Conservation (phyloP, 2,113 vertebrate genomes). For the Heliornis fulica region DNA sequence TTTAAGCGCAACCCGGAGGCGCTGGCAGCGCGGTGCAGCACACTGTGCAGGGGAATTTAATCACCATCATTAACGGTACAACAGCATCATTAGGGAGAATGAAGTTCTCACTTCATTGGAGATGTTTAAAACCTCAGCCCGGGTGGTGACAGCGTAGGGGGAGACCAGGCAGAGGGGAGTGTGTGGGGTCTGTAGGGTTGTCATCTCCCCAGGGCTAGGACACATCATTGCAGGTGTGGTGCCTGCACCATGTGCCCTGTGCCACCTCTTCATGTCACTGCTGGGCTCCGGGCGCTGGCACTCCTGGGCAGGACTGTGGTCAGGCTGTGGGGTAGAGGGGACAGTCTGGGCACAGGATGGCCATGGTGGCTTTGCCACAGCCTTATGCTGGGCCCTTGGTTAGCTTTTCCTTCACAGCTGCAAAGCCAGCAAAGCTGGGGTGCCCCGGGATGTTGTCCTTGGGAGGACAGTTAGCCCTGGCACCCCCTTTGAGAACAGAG, state of each 20-base stretch:
- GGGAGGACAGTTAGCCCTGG: not conserved
- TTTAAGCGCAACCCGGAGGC: not conserved
- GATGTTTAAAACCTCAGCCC: not conserved
- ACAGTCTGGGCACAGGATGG: not conserved
- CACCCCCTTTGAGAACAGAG: not conserved
- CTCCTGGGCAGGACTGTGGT: fast-evolving
- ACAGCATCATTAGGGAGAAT: conserved; percentile 55
- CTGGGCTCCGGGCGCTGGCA: not conserved
- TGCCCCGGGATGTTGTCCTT: fast-evolving
- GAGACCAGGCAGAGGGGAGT: fast-evolving
- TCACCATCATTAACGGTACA: conserved; percentile 59
- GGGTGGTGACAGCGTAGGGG: fast-evolving
- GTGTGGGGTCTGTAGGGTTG: not conserved
- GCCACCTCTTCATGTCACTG: not conserved
- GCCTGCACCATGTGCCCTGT: fast-evolving
- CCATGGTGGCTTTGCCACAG: not conserved
- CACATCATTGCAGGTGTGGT: fast-evolving
- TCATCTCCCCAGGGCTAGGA: not conserved
- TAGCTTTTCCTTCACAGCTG: not conserved
- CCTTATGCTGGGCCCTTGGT: fast-evolving
- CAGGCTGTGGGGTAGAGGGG: fast-evolving
- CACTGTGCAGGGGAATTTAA: conserved; percentile 49
- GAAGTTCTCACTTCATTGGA: conserved; percentile 54
- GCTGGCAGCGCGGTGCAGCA: not conserved
- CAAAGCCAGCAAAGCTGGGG: not conserved